phyloP scores from a whole-genome alignment of 2,888 invertebrate genomes.

The Sphinx pinastri region DNA sequence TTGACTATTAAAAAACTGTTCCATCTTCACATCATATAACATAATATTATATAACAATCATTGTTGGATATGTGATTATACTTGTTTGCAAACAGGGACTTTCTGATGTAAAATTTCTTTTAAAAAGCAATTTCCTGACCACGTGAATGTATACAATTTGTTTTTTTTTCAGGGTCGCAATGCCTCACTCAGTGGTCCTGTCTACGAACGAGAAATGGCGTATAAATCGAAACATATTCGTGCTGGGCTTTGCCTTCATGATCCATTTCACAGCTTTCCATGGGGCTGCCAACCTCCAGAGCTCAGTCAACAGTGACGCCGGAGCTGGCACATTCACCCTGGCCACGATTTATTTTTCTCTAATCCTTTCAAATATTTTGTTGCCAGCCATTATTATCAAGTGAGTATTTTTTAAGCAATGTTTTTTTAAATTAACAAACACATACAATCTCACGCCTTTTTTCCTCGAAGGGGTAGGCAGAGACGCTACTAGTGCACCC shows the following conservation, averaged over 20 bases:
- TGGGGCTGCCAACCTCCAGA: conserved; percentile 92
- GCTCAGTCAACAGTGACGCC: conserved; percentile 92
- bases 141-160: not conserved
- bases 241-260: conserved; percentile 95
- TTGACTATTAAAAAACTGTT: too few species aligned
- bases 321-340: conserved; percentile 93
- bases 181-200: conserved; percentile 65
- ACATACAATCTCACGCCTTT: too few species aligned
- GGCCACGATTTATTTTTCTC: conserved; percentile 93
- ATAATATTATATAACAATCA: too few species aligned
- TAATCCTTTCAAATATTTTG: conserved; percentile 95
- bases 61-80: too few species aligned
- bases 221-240: conserved; percentile 92
- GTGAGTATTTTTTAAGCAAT: conserved; percentile 70
- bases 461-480: too few species aligned
- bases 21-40: too few species aligned
- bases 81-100: too few species aligned
- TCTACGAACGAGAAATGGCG: conserved; percentile 87
- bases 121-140: too few species aligned
- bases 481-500: too few species aligned
- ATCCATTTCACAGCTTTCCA: conserved; percentile 96
- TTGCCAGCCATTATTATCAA: conserved; percentile 93
- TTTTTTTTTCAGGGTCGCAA: conserved; percentile 39
- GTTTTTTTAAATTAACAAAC: too few species aligned
- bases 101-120: too few species aligned